Percentiles rank a stretch among this genome's conserved stretches.
These are phyloP conservation scores for Metellina segmentata DNA, from an alignment of 2,888 invertebrate genomes.

Conservation along the genomic window DNA sequence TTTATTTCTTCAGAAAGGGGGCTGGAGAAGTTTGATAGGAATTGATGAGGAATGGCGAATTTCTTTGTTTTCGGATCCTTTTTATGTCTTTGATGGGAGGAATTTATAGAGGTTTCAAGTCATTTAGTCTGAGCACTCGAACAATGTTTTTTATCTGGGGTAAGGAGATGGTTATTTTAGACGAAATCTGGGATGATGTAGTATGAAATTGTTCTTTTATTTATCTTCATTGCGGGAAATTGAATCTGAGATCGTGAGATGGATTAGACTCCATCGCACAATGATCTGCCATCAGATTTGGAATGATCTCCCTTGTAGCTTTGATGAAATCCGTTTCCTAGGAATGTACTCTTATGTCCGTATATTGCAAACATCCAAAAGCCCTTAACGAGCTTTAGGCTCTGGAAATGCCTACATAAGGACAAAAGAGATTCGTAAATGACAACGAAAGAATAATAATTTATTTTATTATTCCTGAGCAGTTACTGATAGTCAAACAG, in stretches of 20 bases:
- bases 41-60: slow-evolving; percentile 54
- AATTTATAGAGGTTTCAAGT: slow-evolving; percentile 18
- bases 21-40: slow-evolving; percentile 50
- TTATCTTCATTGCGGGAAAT: neutral
- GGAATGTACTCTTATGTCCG: too few species aligned
- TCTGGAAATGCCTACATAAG: too few species aligned
- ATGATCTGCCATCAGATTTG: too few species aligned
- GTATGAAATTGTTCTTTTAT: slow-evolving; percentile 1
- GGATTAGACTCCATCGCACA: neutral
- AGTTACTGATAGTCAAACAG: too few species aligned
- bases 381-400: too few species aligned
- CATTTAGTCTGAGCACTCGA: slow-evolving; percentile 24
- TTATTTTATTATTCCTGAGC: too few species aligned
- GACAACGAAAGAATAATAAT: too few species aligned
- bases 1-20: slow-evolving; percentile 41
- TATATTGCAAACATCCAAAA: too few species aligned
- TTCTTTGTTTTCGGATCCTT: neutral
- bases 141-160: too few species aligned
- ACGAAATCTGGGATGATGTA: neutral
- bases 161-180: neutral
- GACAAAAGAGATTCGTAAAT: too few species aligned
- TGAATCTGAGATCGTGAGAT: neutral
- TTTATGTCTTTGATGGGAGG: neutral
- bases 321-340: too few species aligned
- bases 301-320: too few species aligned